Percentiles rank a stretch among this genome's conserved stretches.
Conservation (phyloP, 2,888 invertebrate species). For the Hydrotaea cyrtoneurina region DNA sequence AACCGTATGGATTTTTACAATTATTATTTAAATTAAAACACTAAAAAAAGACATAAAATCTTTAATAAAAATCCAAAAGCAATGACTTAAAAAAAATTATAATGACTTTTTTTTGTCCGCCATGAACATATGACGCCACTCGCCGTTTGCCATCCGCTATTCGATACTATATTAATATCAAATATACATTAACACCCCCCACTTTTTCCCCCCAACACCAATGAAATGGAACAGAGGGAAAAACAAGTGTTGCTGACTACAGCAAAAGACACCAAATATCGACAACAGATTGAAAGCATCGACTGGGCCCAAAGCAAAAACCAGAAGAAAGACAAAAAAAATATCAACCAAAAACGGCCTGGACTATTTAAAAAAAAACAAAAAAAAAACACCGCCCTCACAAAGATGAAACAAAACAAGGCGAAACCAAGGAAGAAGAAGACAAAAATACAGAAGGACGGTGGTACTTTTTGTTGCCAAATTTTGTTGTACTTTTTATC, state of each 20-base stretch:
- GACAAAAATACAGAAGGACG: not conserved
- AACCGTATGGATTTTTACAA: no score
- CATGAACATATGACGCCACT: constrained; percentile 43
- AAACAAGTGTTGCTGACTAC: constrained; percentile 15
- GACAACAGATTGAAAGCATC: constrained; percentile 10
- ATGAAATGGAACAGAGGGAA: not conserved
- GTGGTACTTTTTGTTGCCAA: not conserved
- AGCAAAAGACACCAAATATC: constrained; percentile 4
- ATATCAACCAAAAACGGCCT: not conserved
- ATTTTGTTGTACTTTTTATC: constrained; percentile 36
- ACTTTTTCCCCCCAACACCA: not conserved
- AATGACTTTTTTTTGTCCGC: constrained; percentile 1
- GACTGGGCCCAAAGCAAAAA: not conserved
- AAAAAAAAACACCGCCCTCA: not conserved
- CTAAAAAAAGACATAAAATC: not conserved
- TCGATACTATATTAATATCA: constrained; percentile 44
- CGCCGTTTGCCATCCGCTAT: constrained; percentile 8
- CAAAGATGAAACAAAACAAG: constrained; percentile 1
- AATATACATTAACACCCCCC: constrained; percentile 41
- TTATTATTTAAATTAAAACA: not conserved
- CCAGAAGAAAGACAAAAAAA: not conserved
- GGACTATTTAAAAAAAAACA: not conserved
- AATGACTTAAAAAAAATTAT: not conserved
- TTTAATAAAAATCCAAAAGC: not conserved
- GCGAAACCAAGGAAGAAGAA: no score